These are phyloP conservation scores for Cyprinella venusta DNA, from an alignment of 2,797 vertebrate genomes.

Conservation along the genomic window DNA sequence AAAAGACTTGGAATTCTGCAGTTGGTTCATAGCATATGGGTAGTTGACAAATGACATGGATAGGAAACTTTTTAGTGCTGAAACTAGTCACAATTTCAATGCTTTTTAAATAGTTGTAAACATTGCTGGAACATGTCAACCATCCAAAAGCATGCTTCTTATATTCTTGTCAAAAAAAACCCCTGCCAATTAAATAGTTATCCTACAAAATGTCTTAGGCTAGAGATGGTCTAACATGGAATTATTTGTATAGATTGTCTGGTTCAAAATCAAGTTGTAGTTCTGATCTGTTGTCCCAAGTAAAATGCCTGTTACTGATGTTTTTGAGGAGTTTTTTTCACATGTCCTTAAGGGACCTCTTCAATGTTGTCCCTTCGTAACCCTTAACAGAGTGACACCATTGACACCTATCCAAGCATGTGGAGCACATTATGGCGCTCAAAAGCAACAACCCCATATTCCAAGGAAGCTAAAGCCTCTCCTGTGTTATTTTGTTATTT, in stretches of 20 bases:
- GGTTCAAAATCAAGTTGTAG: constrained; percentile 19
- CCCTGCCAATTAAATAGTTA: background rate
- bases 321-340: constrained; percentile 19
- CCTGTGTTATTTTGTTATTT: constrained; percentile 35
- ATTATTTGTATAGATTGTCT: background rate
- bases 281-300: constrained; percentile 10
- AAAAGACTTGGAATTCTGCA: constrained; percentile 1
- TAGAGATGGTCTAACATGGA: background rate
- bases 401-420: constrained; percentile 49
- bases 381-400: constrained; percentile 48
- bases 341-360: constrained; percentile 47
- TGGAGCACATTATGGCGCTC: constrained; percentile 35
- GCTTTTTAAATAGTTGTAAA: background rate
- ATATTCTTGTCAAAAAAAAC: background rate
- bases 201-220: background rate
- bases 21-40: constrained; percentile 7
- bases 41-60: background rate
- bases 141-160: background rate
- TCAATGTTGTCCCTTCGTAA: constrained; percentile 40
- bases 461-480: constrained; percentile 22
- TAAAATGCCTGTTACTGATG: constrained; percentile 24
- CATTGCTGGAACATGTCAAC: background rate
- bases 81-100: background rate
- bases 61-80: background rate
- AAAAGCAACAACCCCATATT: constrained; percentile 53